Conservation (phyloP, 2,888 invertebrate species). For the Trichogramma dendrolimi region DNA sequence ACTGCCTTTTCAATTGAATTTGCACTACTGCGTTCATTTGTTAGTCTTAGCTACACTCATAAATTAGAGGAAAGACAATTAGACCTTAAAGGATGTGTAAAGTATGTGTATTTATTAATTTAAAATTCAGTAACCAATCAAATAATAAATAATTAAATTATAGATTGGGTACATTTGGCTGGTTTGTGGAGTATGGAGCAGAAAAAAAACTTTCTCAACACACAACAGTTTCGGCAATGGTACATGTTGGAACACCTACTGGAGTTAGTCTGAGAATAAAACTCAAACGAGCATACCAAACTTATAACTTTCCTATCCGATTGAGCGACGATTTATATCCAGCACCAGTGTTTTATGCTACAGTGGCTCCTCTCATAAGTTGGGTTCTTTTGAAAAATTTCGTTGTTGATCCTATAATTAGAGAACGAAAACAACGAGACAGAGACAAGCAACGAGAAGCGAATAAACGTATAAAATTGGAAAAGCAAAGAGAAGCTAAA, state of each 20-base stretch:
- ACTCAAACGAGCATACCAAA: slow-evolving; percentile 80
- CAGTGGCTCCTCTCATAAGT: slow-evolving; percentile 77
- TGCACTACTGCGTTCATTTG: slow-evolving; percentile 75
- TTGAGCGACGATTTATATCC: slow-evolving; percentile 86
- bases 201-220: slow-evolving; percentile 91
- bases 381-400: slow-evolving; percentile 80
- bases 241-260: slow-evolving; percentile 78
- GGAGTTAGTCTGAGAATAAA: slow-evolving; percentile 87
- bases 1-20: slow-evolving; percentile 65
- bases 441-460: slow-evolving; percentile 78
- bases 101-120: slow-evolving; percentile 60
- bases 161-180: slow-evolving; percentile 82
- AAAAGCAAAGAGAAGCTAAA: slow-evolving; percentile 79
- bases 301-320: slow-evolving; percentile 83
- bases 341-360: slow-evolving; percentile 88
- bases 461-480: slow-evolving; percentile 71
- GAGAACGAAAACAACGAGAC: slow-evolving; percentile 73
- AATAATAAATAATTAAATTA: background rate
- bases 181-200: slow-evolving; percentile 82
- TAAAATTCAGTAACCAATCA: background rate
- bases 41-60: slow-evolving; percentile 71
- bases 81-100: slow-evolving; percentile 71
- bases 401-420: slow-evolving; percentile 78
- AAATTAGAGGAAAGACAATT: slow-evolving; percentile 77
- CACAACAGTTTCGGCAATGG: slow-evolving; percentile 79